phyloP scores from a whole-genome alignment of 2,113 vertebrate species.

The Cyanistes caeruleus region DNA sequence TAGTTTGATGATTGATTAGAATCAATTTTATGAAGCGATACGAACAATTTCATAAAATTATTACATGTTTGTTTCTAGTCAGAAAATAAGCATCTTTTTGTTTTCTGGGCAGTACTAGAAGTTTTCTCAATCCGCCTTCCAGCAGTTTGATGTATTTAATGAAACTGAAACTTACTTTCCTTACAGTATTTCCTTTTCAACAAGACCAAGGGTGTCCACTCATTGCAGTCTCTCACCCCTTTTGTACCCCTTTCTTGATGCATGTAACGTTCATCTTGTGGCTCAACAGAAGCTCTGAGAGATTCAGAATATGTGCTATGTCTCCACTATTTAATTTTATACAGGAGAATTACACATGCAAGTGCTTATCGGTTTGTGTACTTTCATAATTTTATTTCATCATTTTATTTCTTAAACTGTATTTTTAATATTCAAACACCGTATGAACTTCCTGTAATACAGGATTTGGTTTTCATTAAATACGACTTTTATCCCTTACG shows the following conservation, averaged over 20 bases:
- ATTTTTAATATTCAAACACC: conserved; percentile 34
- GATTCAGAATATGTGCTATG: not conserved
- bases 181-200: not conserved
- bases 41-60: not conserved
- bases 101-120: not conserved
- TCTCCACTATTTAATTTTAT: not conserved
- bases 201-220: not conserved
- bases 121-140: not conserved
- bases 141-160: not conserved
- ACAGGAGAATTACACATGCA: not conserved
- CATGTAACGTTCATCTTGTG: not conserved
- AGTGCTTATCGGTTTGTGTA: not conserved
- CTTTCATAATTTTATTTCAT: not conserved
- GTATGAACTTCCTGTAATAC: not conserved
- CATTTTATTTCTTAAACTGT: not conserved
- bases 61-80: not conserved
- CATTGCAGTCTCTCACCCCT: not conserved
- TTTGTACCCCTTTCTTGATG: not conserved
- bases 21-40: not conserved
- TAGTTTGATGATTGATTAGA: not conserved
- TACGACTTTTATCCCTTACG: not conserved
- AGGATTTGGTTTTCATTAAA: not conserved
- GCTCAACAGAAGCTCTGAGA: not conserved
- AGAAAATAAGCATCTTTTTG: not conserved
- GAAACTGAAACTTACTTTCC: not conserved